These are phyloP conservation scores for Lates japonicus DNA, from an alignment of 2,797 vertebrate species.

Conservation along the genomic window DNA sequence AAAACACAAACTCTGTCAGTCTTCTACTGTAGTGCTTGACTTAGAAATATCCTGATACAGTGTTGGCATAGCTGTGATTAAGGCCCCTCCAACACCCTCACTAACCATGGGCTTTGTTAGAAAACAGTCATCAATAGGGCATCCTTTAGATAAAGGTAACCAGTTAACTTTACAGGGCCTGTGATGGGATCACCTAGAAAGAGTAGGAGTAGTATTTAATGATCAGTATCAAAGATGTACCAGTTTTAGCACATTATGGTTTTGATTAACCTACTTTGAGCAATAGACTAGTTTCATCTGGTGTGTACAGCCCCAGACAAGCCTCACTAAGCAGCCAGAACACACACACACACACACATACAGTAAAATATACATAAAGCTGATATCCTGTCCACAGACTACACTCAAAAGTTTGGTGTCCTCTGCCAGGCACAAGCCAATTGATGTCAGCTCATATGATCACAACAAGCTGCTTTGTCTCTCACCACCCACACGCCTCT, in stretches of 20 bases:
- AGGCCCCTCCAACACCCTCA: slow-evolving; percentile 44
- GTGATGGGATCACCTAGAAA: slow-evolving; percentile 70
- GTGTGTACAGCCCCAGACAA: background rate
- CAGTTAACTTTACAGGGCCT: slow-evolving; percentile 50
- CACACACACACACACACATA: background rate
- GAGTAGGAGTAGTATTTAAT: slow-evolving; percentile 42
- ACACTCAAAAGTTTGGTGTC: background rate
- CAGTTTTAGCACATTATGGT: slow-evolving; percentile 11
- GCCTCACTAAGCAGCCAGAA: too few relatives aligned
- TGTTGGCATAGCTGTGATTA: slow-evolving; percentile 54
- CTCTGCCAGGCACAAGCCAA: slow-evolving; percentile 8
- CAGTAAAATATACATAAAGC: background rate
- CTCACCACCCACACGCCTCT: background rate
- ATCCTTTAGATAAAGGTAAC: slow-evolving; percentile 41
- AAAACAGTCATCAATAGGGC: slow-evolving; percentile 53
- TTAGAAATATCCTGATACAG: slow-evolving; percentile 41
- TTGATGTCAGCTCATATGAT: slow-evolving; percentile 27
- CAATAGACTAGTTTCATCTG: background rate
- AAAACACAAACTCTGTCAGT: slow-evolving; percentile 2
- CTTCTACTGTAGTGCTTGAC: slow-evolving; percentile 44
- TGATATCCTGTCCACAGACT: background rate
- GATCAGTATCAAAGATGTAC: slow-evolving; percentile 27
- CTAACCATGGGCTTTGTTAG: slow-evolving; percentile 69
- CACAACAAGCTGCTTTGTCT: slow-evolving; percentile 33
- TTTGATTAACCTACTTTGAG: slow-evolving; percentile 1